A percentile compares a stretch with the other conserved stretches of the same genome.
phyloP scores from a whole-genome alignment of 2,113 vertebrate genomes.

The Callionymus lyra region DNA sequence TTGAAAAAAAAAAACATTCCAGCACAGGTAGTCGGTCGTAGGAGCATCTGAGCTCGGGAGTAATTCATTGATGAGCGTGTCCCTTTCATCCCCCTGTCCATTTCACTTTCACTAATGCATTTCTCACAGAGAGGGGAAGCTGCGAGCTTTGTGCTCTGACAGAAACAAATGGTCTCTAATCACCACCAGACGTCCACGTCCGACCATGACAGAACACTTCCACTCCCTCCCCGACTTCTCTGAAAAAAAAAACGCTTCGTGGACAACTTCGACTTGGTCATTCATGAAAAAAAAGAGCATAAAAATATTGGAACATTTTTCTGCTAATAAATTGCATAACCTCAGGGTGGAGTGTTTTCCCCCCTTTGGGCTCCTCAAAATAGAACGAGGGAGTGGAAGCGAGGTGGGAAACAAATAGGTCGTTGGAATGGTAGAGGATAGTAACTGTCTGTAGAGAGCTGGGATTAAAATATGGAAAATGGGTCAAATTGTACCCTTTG shows the following conservation, averaged over 20 bases:
- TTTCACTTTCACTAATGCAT: constrained; percentile 50
- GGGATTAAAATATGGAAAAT: constrained; percentile 52
- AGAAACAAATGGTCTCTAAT: constrained; percentile 63
- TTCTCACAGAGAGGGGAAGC: constrained; percentile 45
- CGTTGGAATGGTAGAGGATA: constrained; percentile 23
- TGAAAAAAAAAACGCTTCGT: too few relatives aligned
- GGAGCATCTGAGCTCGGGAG: constrained; percentile 25
- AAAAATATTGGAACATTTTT: constrained; percentile 36
- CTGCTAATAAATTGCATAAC: constrained; percentile 48
- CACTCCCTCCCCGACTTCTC: constrained; percentile 31
- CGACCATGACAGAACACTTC: constrained; percentile 56
- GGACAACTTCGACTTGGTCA: constrained; percentile 10
- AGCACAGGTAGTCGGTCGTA: constrained; percentile 36
- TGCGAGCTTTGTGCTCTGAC: constrained; percentile 51
- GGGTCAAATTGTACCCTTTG: too few relatives aligned
- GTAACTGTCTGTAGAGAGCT: constrained; percentile 33
- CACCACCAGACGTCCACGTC: constrained; percentile 54
- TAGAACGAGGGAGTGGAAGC: constrained; percentile 24
- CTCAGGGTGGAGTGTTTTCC: constrained; percentile 41
- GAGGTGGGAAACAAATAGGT: constrained; percentile 49
- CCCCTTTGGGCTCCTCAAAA: constrained; percentile 33
- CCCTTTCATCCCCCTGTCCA: constrained; percentile 32
- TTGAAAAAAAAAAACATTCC: constrained; percentile 25
- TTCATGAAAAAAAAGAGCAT: constrained; percentile 29
- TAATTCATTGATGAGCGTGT: constrained; percentile 48